Percentiles rank a stretch among this genome's conserved stretches.
phyloP scores from a whole-genome alignment of 2,113 vertebrate species.

The Tor tambroides region DNA sequence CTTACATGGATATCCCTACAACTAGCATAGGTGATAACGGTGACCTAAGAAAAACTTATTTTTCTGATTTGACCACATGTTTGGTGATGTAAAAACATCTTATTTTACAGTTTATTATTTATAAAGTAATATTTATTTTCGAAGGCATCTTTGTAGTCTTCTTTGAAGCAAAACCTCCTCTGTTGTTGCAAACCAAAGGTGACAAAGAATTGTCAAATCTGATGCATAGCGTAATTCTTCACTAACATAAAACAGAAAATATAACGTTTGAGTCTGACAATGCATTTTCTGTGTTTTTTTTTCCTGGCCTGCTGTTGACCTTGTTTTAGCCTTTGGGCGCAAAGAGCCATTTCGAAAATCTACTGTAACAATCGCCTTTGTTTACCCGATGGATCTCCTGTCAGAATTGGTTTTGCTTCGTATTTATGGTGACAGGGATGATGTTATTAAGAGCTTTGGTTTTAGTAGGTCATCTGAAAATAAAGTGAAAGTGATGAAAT shows the following conservation, averaged over 20 bases:
- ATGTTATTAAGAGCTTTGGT: constrained; percentile 10
- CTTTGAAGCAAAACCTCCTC: constrained; percentile 73
- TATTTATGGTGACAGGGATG: constrained; percentile 3
- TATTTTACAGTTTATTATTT: constrained; percentile 96
- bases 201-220: constrained; percentile 71
- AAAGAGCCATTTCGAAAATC: constrained; percentile 37
- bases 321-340: constrained; percentile 28
- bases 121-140: constrained; percentile 98
- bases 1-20: constrained; percentile 82
- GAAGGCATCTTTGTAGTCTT: constrained; percentile 87
- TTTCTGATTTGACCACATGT: constrained; percentile 98
- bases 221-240: constrained; percentile 93
- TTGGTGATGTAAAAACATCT: constrained; percentile 99
- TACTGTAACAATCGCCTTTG: constrained; percentile 39
- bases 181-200: constrained; percentile 81
- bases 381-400: constrained; percentile 38
- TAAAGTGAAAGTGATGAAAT: constrained; percentile 30
- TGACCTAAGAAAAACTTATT: constrained; percentile 92
- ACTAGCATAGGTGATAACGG: too few relatives aligned
- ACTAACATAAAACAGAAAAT: constrained; percentile 98
- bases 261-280: constrained; percentile 93
- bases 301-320: constrained; percentile 32
- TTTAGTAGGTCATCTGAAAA: constrained; percentile 36
- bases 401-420: constrained; percentile 26
- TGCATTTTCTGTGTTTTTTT: constrained; percentile 75